Base-by-base conservation (phyloP, 2,797 vertebrate species). In the Pantherophis vulpinus region DNA sequence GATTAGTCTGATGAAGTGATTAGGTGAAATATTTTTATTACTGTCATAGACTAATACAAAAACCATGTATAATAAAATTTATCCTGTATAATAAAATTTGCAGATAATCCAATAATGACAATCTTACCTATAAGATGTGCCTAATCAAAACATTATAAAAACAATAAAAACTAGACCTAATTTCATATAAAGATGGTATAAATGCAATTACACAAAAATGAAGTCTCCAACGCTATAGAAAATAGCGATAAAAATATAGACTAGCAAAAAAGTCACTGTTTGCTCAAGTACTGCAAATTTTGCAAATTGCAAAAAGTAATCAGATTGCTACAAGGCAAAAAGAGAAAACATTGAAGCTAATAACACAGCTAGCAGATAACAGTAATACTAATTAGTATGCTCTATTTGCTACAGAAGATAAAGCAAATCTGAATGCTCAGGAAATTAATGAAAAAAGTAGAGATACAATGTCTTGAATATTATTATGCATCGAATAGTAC, bases 311-410 rank as follows among this genome's bases (percentile, higher is more conserved):
- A 83, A 83, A 83, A 83, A 23, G 3, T 47, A 83, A 83, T 83
- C 37, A 25, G 74, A 83, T 83, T 83, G 37, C 51, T 25, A 29
- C 37, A 60, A 88, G 60, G 27, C 74, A 25, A 83, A 83, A 83
- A 83, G 74, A 83, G 37, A 83, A 83, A 42, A 42, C 11, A 83
- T 12, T 47, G 37, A 83, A 83, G 37, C 37, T 83, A 47, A 83
- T 83, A 83, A 83, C 20, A 83, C 9, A 94, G 92, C 92, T 83
- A 83, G 74, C 9, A 83, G 94, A 95, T 91, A 86, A 47, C 74
- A 83, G 18, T 47, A 83, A 83, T 83, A 5, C 37, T 83, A 42
- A 83, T 79, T 42, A 83, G 20, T 20, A 47, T 83, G 37, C 74
- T 83, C 74, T 83, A 83, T 83, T 83, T 83, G 74, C 20, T 83